phyloP scores from a whole-genome alignment of 2,888 invertebrate genomes.

The Ceraclea dissimilis region DNA sequence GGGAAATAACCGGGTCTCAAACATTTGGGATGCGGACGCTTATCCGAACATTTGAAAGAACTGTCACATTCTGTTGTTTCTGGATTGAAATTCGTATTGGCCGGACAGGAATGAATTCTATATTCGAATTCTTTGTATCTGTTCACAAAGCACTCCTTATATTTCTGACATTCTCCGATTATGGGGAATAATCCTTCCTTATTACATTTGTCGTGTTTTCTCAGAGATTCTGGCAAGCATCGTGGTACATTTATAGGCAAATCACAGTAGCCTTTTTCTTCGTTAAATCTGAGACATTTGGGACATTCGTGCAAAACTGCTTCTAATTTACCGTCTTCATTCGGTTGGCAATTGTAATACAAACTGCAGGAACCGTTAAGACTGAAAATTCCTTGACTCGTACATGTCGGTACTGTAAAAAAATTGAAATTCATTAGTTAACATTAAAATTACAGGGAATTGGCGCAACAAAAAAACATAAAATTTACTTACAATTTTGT shows the following conservation, averaged over 20 bases:
- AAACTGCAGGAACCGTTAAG: constrained; percentile 28
- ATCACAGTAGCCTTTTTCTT: constrained; percentile 27
- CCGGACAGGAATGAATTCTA: constrained; percentile 25
- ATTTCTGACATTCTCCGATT: constrained; percentile 26
- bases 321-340: constrained; percentile 20
- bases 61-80: constrained; percentile 19
- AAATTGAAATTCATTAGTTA: constrained; percentile 3
- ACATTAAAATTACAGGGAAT: too few relatives aligned
- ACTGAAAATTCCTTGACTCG: constrained; percentile 27
- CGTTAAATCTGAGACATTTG: constrained; percentile 30
- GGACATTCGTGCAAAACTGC: constrained; percentile 27
- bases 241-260: constrained; percentile 30
- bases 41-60: background rate
- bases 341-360: constrained; percentile 28
- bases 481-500: too few relatives aligned
- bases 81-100: constrained; percentile 18
- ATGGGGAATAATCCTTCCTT: constrained; percentile 27
- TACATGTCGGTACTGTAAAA: constrained; percentile 24
- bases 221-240: constrained; percentile 26
- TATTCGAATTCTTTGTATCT: constrained; percentile 16
- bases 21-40: constrained; percentile 14
- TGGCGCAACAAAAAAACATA: too few relatives aligned
- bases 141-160: constrained; percentile 27
- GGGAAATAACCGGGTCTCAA: constrained; percentile 20
- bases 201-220: constrained; percentile 25